Evolutionary conservation across 92 coral and sea anemone species (phyloP).

Genomic region (Pocillopora grandis): DNA sequence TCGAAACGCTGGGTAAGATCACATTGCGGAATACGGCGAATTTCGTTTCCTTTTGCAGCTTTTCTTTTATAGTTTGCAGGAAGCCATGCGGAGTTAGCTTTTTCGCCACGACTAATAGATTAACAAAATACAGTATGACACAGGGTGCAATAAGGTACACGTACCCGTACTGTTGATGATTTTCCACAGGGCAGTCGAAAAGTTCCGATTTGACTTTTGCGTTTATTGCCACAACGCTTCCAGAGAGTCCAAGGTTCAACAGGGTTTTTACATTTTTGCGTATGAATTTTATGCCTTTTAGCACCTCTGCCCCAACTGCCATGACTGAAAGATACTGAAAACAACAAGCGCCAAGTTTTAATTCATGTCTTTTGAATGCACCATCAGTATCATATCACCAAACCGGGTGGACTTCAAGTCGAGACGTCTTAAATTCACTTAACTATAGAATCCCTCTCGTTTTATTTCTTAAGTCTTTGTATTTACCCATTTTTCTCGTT

Average conservation of each 20-base stretch:
- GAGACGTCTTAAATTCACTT: too few species aligned
- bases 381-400: too few species aligned
- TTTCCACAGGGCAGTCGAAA: neutral
- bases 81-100: neutral
- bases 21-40: neutral
- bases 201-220: neutral
- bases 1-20: neutral
- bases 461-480: too few species aligned
- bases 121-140: neutral
- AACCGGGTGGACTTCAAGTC: too few species aligned
- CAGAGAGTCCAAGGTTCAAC: neutral
- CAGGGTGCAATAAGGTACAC: neutral
- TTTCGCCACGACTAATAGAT: constrained; percentile 15
- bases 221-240: neutral
- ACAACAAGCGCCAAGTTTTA: too few species aligned
- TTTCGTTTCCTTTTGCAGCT: neutral
- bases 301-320: too few species aligned
- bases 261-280: neutral
- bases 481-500: too few species aligned
- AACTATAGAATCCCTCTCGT: too few species aligned
- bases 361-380: too few species aligned
- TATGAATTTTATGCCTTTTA: neutral
- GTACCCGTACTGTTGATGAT: neutral
- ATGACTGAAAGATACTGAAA: too few species aligned
- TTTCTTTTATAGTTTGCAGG: neutral